Evolutionary conservation across 2,888 invertebrate species (phyloP).

Genomic region (Clusia tigrina): DNA sequence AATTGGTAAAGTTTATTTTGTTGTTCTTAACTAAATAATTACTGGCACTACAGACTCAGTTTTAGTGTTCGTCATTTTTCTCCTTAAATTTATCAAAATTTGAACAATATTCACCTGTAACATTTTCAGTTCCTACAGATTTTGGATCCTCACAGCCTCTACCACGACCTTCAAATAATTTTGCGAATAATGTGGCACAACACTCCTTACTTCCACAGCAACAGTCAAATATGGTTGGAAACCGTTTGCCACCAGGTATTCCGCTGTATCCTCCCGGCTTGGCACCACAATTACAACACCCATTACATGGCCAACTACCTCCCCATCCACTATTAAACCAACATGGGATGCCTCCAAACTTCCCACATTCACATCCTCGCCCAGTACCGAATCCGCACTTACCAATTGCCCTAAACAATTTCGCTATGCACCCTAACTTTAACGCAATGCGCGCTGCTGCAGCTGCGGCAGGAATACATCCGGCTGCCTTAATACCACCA

Average conservation of each 20-base stretch:
- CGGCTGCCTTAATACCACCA: constrained; percentile 48
- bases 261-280: constrained; percentile 52
- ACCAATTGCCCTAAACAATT: constrained; percentile 64
- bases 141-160: constrained; percentile 45
- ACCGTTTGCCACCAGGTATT: constrained; percentile 59
- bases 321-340: constrained; percentile 52
- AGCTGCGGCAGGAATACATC: constrained; percentile 52
- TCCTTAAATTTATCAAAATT: too few species aligned
- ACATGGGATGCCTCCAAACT: constrained; percentile 43
- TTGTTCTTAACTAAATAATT: too few species aligned
- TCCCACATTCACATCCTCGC: constrained; percentile 52
- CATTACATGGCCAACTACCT: constrained; percentile 60
- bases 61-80: too few species aligned
- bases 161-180: constrained; percentile 46
- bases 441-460: constrained; percentile 63
- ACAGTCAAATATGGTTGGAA: constrained; percentile 42
- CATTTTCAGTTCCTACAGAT: constrained; percentile 49
- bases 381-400: constrained; percentile 57
- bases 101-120: constrained; percentile 17
- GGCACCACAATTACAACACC: constrained; percentile 42
- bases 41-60: too few species aligned
- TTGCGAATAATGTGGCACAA: constrained; percentile 45
- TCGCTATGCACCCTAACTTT: constrained; percentile 64
- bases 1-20: too few species aligned
- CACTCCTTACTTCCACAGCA: constrained; percentile 42